Evolutionary conservation across 2,113 vertebrate species (phyloP).

Genomic region (Cyprinodon variegatus): DNA sequence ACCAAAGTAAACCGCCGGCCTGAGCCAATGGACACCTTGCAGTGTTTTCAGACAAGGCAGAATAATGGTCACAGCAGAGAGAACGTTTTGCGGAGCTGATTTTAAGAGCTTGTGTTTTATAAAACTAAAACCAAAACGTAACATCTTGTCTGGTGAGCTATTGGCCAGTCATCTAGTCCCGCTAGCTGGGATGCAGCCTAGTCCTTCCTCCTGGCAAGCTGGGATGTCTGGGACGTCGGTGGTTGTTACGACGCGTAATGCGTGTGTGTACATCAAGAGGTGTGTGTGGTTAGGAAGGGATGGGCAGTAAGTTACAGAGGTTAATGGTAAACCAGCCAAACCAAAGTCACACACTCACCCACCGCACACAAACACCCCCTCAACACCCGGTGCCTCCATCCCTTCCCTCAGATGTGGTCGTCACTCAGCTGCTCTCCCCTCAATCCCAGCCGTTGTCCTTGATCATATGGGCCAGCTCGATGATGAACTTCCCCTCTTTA

Average conservation of each 20-base stretch:
- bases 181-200: slow-evolving; percentile 50
- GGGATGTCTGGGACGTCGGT: slow-evolving; percentile 61
- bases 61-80: slow-evolving; percentile 16
- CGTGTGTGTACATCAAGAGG: slow-evolving; percentile 47
- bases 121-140: slow-evolving; percentile 21
- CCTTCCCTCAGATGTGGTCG: slow-evolving; percentile 14
- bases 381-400: slow-evolving; percentile 21
- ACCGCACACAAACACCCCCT: slow-evolving; percentile 38
- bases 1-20: slow-evolving; percentile 26
- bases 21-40: slow-evolving; percentile 5
- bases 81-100: slow-evolving; percentile 15
- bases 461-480: slow-evolving; percentile 99
- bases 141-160: slow-evolving; percentile 11
- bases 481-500: slow-evolving; percentile 99
- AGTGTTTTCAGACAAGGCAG: slow-evolving; percentile 3
- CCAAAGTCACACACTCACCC: slow-evolving; percentile 80
- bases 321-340: slow-evolving; percentile 81
- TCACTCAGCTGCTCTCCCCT: slow-evolving; percentile 58
- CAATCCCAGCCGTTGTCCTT: slow-evolving; percentile 99
- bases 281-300: slow-evolving; percentile 43
- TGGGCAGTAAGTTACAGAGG: slow-evolving; percentile 74
- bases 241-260: slow-evolving; percentile 15
- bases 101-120: slow-evolving; percentile 29
- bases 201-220: slow-evolving; percentile 55
- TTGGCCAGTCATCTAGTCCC: slow-evolving; percentile 54